These are phyloP conservation scores for Ormyrus labotus DNA, from an alignment of 2,888 invertebrate genomes.

Conservation along the genomic window DNA sequence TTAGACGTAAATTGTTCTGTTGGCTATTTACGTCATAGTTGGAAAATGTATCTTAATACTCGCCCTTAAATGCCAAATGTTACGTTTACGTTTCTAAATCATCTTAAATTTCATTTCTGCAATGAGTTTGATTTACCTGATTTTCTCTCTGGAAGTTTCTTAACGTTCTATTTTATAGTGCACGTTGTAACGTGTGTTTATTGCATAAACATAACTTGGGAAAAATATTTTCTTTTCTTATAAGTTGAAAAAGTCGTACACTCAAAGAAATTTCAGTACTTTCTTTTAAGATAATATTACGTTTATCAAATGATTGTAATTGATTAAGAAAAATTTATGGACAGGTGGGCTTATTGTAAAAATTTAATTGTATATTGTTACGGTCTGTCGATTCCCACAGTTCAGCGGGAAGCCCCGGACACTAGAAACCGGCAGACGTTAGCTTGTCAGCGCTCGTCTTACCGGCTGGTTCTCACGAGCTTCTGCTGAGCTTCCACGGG, in stretches of 20 bases:
- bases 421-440: no score
- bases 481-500: no score
- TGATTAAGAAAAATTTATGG: not conserved
- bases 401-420: no score
- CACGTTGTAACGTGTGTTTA: not conserved
- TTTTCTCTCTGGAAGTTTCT: not conserved
- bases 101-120: no score
- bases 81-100: not conserved
- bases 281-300: slow-evolving; percentile 9
- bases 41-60: no score
- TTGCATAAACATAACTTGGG: not conserved
- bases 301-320: not conserved
- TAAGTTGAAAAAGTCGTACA: not conserved
- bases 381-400: no score
- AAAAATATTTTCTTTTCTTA: slow-evolving; percentile 23
- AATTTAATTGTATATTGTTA: no score
- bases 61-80: no score
- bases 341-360: not conserved
- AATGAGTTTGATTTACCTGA: not conserved
- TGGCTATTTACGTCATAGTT: not conserved
- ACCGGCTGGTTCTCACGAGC: no score
- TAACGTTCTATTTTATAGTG: not conserved
- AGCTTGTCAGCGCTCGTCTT: no score
- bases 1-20: not conserved
- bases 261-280: slow-evolving; percentile 8